phyloP scores from a whole-genome alignment of 2,888 invertebrate species.

The Drosophila pseudotakahashii region DNA sequence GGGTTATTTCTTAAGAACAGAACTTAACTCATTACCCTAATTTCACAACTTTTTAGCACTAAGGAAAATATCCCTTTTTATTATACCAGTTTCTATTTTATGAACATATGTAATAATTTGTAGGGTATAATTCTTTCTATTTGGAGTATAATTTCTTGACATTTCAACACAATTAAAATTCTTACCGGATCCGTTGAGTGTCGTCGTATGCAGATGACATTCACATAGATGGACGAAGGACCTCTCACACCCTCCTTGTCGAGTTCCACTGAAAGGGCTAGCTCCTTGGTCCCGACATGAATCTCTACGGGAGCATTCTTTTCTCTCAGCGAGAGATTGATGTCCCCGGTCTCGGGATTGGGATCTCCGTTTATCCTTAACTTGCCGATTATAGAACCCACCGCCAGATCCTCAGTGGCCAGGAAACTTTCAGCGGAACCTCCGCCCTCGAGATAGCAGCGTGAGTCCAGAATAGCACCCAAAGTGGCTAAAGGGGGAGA shows the following conservation, averaged over 20 bases:
- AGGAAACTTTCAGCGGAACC: constrained; percentile 96
- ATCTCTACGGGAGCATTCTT: constrained; percentile 92
- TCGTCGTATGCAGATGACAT: constrained; percentile 92
- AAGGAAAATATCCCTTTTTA: not conserved
- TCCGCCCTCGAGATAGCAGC: constrained; percentile 95
- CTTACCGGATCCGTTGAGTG: constrained; percentile 91
- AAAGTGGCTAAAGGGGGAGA: constrained; percentile 85
- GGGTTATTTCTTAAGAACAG: not conserved
- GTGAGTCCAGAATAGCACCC: constrained; percentile 89
- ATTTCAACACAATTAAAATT: too few species aligned
- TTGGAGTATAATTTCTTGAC: too few species aligned
- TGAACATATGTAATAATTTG: too few species aligned
- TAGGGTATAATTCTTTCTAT: too few species aligned
- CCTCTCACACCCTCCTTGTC: constrained; percentile 94
- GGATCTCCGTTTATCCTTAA: constrained; percentile 93
- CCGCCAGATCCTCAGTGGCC: constrained; percentile 92
- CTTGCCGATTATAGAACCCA: constrained; percentile 91
- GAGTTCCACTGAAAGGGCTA: constrained; percentile 90
- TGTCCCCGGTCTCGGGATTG: constrained; percentile 89
- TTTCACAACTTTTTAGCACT: too few species aligned
- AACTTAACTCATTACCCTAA: not conserved
- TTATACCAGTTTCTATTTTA: too few species aligned
- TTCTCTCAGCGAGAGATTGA: constrained; percentile 91
- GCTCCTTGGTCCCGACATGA: constrained; percentile 90
- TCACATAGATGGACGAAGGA: constrained; percentile 93